A percentile compares a stretch with the other conserved stretches of the same genome.
Conservation (phyloP, 1,140 invertebrate species). For the Heliconius hewitsoni region DNA sequence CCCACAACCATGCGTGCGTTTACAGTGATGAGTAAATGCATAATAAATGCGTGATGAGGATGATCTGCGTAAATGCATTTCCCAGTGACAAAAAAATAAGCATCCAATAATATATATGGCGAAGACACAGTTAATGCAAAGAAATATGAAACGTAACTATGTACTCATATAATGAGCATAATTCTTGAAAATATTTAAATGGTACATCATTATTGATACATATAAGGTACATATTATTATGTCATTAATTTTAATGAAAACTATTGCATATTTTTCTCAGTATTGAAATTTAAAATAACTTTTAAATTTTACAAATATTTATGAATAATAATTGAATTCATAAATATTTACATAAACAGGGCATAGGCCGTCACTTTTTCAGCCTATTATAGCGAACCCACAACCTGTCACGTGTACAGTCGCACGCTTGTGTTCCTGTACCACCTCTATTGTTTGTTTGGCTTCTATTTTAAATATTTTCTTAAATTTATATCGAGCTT, state of each 20-base stretch:
- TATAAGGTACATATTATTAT: background rate
- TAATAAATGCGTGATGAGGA: too few species aligned
- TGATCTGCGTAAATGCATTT: too few species aligned
- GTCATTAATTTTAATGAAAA: background rate
- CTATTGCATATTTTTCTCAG: background rate
- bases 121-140: background rate
- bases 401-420: too few species aligned
- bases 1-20: too few species aligned
- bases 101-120: too few species aligned
- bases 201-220: background rate
- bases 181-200: background rate
- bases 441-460: too few species aligned
- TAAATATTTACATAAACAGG: background rate
- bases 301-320: background rate
- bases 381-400: background rate
- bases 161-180: background rate
- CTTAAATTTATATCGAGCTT: too few species aligned
- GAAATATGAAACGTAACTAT: background rate
- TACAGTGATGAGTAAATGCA: too few species aligned
- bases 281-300: background rate
- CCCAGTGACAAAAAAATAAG: too few species aligned
- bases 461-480: too few species aligned
- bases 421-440: too few species aligned
- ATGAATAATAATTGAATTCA: background rate
- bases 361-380: background rate